Percentiles rank a stretch among this genome's conserved stretches.
These are phyloP conservation scores for Mesochorus sp. DNA, from an alignment of 2,888 invertebrate genomes.

Conservation along the genomic window DNA sequence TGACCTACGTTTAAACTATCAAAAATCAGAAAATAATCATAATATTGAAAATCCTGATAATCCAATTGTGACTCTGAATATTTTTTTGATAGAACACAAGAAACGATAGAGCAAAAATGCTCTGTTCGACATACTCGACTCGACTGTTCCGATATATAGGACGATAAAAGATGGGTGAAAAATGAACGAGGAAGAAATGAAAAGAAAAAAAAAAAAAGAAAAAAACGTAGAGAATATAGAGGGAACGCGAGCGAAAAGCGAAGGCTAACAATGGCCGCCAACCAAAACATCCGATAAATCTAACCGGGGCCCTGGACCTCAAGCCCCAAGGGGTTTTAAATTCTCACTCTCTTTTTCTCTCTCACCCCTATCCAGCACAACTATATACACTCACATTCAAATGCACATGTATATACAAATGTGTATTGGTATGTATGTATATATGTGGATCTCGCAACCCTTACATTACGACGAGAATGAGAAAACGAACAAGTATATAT, in stretches of 20 bases:
- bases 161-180: conserved; percentile 45
- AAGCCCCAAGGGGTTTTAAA: conserved; percentile 81
- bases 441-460: conserved; percentile 72
- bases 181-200: conserved; percentile 44
- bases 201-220: not conserved
- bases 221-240: conserved; percentile 49
- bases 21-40: not conserved
- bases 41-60: not conserved
- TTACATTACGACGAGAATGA: conserved; percentile 76
- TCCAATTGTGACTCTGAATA: too few species aligned
- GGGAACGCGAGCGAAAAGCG: conserved; percentile 68
- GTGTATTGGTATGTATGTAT: not conserved
- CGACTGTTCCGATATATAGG: not conserved
- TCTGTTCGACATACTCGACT: too few species aligned
- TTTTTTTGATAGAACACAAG: not conserved
- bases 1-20: too few species aligned
- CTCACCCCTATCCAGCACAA: conserved; percentile 42
- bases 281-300: conserved; percentile 83
- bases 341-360: conserved; percentile 70
- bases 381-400: conserved; percentile 20
- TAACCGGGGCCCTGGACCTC: conserved; percentile 80
- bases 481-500: conserved; percentile 37
- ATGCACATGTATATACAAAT: not conserved
- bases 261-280: conserved; percentile 81
- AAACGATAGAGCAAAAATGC: not conserved